Evolutionary conservation across 1,140 invertebrate genomes (phyloP).

Genomic region (Mercenaria mercenaria): DNA sequence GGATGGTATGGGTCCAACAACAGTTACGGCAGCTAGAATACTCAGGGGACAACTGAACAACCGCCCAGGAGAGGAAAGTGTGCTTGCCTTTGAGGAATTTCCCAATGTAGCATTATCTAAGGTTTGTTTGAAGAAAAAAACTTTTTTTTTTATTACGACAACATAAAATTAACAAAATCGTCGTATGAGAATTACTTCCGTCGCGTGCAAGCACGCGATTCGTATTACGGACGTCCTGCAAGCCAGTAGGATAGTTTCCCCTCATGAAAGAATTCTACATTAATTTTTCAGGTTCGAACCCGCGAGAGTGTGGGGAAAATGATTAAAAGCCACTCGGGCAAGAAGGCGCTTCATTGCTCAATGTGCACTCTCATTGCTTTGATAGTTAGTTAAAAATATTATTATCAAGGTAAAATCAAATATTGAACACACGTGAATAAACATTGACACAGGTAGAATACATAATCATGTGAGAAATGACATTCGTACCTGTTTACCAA

Average conservation of each 20-base stretch:
- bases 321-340: neutral
- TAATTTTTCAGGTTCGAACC: neutral
- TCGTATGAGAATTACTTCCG: too few relatives aligned
- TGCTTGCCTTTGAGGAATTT: constrained; percentile 93
- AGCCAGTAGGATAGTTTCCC: neutral
- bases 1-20: constrained; percentile 96
- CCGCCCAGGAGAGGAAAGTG: constrained; percentile 90
- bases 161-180: neutral
- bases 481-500: too few relatives aligned
- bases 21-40: constrained; percentile 92
- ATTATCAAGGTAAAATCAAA: too few relatives aligned
- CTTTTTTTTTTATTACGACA: neutral
- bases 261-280: neutral
- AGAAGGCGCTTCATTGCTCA: too few relatives aligned
- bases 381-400: too few relatives aligned
- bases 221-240: neutral
- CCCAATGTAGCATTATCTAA: constrained; percentile 94
- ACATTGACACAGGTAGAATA: too few relatives aligned
- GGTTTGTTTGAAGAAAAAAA: constrained; percentile 86
- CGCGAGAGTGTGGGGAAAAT: neutral
- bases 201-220: neutral
- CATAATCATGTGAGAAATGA: too few relatives aligned
- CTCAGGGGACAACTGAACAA: constrained; percentile 89
- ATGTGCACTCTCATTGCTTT: too few relatives aligned
- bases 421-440: too few relatives aligned